Evolutionary conservation across 2,888 invertebrate genomes (phyloP), one percentile per base, ranked within the genome.

Genomic region (Philonicus albiceps): DNA sequence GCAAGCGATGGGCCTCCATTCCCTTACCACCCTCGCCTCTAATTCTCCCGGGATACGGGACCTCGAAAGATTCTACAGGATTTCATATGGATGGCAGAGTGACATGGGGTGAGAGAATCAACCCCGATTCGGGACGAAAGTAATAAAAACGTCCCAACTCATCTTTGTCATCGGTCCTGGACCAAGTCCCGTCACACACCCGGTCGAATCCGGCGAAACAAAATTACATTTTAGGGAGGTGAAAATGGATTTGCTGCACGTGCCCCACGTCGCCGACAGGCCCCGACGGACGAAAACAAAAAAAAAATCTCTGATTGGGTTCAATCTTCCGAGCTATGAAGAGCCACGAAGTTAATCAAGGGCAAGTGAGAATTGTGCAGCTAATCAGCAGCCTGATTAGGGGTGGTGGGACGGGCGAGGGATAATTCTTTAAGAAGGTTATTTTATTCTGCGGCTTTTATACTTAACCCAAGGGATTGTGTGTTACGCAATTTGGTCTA

Each of bases 71-170:
- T 19, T 27, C 64, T 49, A 43, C 31, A 31, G n/a, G 3, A 16
- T n/a, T 19, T 0, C 13, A 43, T 43, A 16, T n/a, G 49, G 27
- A 30, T 55, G 22, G 16, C 76, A 16, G 30, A 31, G 53, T 53
- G 72, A 64, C 37, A 19, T 64, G 84, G 84, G 84, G 72, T 73
- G 40, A n/a, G n/a, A n/a, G 73, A 73, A 72, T 43, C 37, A 30
- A 43, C 72, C 64, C 64, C 16, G 73, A 73, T 40, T 64, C 16
- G 34, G 73, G 73, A 40, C 72, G 73, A 84, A 87, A 85, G 86
- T 86, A 87, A 87, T 87, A 87, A 87, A 87, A 87, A 87, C 87
- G 87, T 87, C 87, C 87, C 87, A 87, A 86, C 84, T 87, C 87
- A 87, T 87, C 85, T 86, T 87, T 86, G 87, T 86, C 87, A 76